A percentile compares a stretch with the other conserved stretches of the same genome.
These are phyloP conservation scores for Hymenopus coronatus DNA, from an alignment of 2,888 invertebrate species.

Conservation along the genomic window DNA sequence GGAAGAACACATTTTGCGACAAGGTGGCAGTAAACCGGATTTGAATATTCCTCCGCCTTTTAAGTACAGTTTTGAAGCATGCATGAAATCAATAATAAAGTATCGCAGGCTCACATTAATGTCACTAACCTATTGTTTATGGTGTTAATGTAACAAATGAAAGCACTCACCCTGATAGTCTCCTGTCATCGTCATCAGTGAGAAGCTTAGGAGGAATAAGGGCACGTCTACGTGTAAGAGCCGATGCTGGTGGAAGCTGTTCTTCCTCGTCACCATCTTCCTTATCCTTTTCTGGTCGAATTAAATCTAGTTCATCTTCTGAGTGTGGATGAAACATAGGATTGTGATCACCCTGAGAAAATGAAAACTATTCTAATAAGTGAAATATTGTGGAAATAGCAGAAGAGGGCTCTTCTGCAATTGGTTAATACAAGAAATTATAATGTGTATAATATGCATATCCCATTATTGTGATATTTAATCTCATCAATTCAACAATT, in stretches of 20 bases:
- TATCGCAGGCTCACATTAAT: too few species aligned
- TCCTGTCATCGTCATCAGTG: constrained; percentile 37
- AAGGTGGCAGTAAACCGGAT: too few species aligned
- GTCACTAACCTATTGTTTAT: too few species aligned
- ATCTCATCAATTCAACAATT: too few species aligned
- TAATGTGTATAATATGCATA: too few species aligned
- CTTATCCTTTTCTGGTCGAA: background rate
- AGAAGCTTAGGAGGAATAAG: constrained; percentile 48
- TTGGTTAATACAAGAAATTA: background rate
- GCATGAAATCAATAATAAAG: too few species aligned
- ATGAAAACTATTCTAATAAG: background rate
- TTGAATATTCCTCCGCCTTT: too few species aligned
- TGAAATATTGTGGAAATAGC: background rate
- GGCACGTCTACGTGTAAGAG: constrained; percentile 45
- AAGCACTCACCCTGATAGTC: constrained; percentile 26
- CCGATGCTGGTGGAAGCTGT: constrained; percentile 45
- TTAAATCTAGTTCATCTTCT: background rate
- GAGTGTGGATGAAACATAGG: constrained; percentile 21
- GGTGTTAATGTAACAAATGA: too few species aligned
- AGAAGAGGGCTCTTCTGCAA: background rate
- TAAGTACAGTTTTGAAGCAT: too few species aligned
- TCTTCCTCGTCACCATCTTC: constrained; percentile 39
- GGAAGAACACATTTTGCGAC: too few species aligned
- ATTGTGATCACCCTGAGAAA: constrained; percentile 26
- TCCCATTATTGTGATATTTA: too few species aligned